These are phyloP conservation scores for Xiphorhynchus erythropygius DNA, from an alignment of 2,797 vertebrate species.

Conservation along the genomic window DNA sequence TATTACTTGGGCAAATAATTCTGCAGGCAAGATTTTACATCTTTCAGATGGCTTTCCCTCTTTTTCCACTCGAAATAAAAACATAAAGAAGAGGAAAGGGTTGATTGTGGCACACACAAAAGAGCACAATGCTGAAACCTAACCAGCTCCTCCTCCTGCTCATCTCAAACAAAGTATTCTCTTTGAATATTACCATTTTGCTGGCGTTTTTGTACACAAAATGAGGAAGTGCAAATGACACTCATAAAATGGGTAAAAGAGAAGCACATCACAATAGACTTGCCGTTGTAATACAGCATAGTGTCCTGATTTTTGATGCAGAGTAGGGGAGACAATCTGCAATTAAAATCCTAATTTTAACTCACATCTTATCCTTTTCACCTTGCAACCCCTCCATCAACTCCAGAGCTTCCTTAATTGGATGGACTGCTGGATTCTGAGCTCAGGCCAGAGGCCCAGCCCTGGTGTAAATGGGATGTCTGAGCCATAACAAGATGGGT, in stretches of 20 bases:
- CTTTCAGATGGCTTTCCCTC: background rate
- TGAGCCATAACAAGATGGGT: background rate
- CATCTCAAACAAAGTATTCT: background rate
- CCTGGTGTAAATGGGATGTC: background rate
- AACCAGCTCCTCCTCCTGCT: background rate
- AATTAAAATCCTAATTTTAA: slow-evolving; percentile 9
- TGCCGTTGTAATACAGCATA: background rate
- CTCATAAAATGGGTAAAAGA: background rate
- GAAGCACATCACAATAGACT: background rate
- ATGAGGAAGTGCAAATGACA: background rate
- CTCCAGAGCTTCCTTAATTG: background rate
- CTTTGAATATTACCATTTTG: background rate
- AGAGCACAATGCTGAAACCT: background rate
- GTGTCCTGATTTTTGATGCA: background rate
- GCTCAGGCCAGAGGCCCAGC: background rate
- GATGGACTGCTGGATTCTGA: background rate
- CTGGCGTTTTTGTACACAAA: background rate
- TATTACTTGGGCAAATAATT: background rate
- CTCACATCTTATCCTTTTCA: background rate
- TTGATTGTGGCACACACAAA: background rate
- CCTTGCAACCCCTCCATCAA: background rate
- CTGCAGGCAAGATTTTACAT: slow-evolving; percentile 1
- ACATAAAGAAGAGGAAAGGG: background rate
- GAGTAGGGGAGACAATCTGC: background rate
- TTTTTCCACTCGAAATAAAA: slow-evolving; percentile 5